Evolutionary conservation across 2,113 vertebrate species (phyloP).

Genomic region (Lepidiolamprologus cunningtoni): DNA sequence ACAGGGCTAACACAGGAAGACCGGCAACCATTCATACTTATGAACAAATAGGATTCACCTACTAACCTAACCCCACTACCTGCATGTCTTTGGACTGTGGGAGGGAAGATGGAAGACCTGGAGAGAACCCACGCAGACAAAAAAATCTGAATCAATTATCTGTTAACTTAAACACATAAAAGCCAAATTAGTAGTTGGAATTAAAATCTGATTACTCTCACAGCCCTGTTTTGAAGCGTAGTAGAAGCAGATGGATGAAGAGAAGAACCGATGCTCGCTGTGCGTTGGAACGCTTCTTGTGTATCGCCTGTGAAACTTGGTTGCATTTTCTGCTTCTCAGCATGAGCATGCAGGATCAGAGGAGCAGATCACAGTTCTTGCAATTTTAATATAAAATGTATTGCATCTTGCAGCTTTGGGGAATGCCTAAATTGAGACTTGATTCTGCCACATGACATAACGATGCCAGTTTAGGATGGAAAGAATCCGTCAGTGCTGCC

Average conservation of each 20-base stretch:
- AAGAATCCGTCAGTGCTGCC: conserved; percentile 32
- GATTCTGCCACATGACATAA: conserved; percentile 20
- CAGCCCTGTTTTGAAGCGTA: background rate
- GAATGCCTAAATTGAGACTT: conserved; percentile 1
- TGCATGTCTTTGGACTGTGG: background rate
- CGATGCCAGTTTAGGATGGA: conserved; percentile 34
- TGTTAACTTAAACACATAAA: background rate
- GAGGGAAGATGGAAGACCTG: background rate
- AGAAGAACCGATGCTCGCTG: background rate
- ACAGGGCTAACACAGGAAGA: background rate
- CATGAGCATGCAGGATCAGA: background rate
- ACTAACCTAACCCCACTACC: background rate
- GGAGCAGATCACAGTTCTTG: background rate
- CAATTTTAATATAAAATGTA: background rate
- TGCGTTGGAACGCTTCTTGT: background rate
- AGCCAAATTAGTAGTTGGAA: background rate
- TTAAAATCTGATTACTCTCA: background rate
- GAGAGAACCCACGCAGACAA: background rate
- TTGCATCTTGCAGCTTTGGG: background rate
- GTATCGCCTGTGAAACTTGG: background rate
- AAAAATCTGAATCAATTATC: background rate
- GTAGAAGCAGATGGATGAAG: background rate
- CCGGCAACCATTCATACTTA: accelerated
- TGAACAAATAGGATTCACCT: accelerated
- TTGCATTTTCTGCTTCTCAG: background rate